Conservation (phyloP, 2,888 invertebrate species). For the Watsonalla binaria region DNA sequence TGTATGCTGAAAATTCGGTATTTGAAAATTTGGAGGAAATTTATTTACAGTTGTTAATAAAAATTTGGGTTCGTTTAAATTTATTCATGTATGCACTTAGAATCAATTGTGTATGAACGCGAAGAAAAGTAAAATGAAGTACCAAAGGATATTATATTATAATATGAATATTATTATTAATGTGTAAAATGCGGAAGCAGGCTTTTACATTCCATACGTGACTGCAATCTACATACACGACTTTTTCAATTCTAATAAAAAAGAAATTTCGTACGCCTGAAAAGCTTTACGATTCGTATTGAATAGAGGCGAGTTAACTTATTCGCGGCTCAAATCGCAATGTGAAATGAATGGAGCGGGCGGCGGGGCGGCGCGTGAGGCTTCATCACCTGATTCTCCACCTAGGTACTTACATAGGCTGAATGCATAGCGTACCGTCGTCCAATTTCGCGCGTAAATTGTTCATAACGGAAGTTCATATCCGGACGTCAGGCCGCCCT, state of each 20-base stretch:
- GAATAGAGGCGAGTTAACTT: conserved; percentile 42
- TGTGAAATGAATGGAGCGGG: conserved; percentile 49
- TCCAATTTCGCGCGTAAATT: conserved; percentile 86
- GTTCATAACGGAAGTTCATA: conserved; percentile 93
- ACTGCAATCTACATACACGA: conserved; percentile 7
- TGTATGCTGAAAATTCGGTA: no score
- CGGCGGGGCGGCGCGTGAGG: conserved; percentile 46
- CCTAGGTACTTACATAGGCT: conserved; percentile 31
- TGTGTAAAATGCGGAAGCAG: not conserved
- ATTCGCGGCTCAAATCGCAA: conserved; percentile 43
- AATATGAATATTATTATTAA: no score
- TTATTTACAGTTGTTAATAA: no score
- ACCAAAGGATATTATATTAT: no score
- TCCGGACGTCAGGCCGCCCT: conserved; percentile 81
- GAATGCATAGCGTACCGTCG: conserved; percentile 68
- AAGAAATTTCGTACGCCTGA: conserved; percentile 53
- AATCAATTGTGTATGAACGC: no score
- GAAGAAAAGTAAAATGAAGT: no score
- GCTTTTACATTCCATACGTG: not conserved
- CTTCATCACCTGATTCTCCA: conserved; percentile 48
- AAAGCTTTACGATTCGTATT: conserved; percentile 55
- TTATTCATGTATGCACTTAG: no score
- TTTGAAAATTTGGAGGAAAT: no score
- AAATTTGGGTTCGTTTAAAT: no score
- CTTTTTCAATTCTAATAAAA: conserved; percentile 53